These are phyloP conservation scores for Frieseomelitta varia DNA, from an alignment of 1,140 invertebrate genomes.

Conservation along the genomic window DNA sequence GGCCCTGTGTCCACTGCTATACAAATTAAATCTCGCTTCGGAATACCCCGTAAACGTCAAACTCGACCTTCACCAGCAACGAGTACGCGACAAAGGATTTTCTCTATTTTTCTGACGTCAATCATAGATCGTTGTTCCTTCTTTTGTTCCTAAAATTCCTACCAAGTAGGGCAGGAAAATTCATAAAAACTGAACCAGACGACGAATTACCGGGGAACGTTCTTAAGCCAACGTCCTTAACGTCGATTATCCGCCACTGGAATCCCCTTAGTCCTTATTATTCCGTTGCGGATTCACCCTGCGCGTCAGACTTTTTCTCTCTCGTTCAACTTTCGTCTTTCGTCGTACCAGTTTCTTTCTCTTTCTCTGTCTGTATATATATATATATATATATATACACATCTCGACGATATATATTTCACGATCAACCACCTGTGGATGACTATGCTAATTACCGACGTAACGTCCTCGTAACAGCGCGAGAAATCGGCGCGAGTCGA, in stretches of 20 bases:
- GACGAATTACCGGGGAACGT: conserved; percentile 6
- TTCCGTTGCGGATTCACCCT: conserved; percentile 41
- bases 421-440: conserved; percentile 71
- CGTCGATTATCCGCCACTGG: conserved; percentile 47
- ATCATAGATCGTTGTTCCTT: no score
- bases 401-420: conserved; percentile 62
- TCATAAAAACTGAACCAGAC: conserved; percentile 19
- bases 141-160: no score
- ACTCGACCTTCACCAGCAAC: no score
- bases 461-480: conserved; percentile 61
- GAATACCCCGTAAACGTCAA: no score
- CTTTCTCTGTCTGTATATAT: not conserved
- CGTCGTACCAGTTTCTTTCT: conserved; percentile 2
- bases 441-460: conserved; percentile 69
- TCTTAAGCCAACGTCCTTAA: conserved; percentile 30
- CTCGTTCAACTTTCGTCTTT: conserved; percentile 25
- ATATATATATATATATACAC: conserved; percentile 10
- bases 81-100: no score
- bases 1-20: no score
- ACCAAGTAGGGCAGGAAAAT: not conserved
- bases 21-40: no score
- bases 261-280: conserved; percentile 42
- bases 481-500: conserved; percentile 33
- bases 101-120: no score
- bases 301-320: conserved; percentile 22